These are phyloP conservation scores for Stictonetta naevosa DNA, from an alignment of 2,113 vertebrate species.

Conservation along the genomic window DNA sequence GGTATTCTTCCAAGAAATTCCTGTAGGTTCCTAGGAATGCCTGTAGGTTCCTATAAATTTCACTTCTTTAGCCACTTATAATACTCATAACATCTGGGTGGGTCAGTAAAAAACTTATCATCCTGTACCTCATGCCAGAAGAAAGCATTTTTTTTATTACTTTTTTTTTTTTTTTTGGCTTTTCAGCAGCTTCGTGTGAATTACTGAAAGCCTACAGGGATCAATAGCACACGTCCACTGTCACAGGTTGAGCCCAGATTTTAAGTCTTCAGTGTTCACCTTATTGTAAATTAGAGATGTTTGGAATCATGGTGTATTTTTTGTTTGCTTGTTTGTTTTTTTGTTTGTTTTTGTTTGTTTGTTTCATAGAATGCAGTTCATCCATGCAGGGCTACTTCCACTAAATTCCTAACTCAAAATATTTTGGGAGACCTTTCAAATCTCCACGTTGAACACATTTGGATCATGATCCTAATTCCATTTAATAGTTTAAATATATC, in stretches of 20 bases:
- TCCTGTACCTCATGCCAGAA: background rate
- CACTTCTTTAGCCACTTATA: background rate
- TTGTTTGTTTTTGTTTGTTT: background rate
- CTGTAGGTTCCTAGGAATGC: background rate
- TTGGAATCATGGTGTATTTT: background rate
- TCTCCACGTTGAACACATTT: background rate
- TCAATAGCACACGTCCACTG: background rate
- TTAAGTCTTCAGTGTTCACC: background rate
- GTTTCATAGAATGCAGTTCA: background rate
- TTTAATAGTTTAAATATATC: background rate
- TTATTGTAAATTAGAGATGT: background rate
- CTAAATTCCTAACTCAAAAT: background rate
- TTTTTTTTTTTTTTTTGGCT: too few species aligned
- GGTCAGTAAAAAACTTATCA: slow-evolving; percentile 15
- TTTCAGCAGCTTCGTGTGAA: background rate
- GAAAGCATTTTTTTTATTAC: background rate
- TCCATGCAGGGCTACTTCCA: background rate
- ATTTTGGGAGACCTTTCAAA: background rate
- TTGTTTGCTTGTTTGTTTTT: background rate
- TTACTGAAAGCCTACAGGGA: background rate
- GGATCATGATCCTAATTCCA: background rate
- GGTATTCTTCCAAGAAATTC: background rate
- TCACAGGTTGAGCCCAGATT: background rate
- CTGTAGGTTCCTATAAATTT: background rate
- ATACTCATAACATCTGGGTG: background rate